Percentiles rank a stretch among this genome's conserved stretches.
Conservation (phyloP, 2,113 vertebrate genomes). For the Brachypteracias leptosomus region DNA sequence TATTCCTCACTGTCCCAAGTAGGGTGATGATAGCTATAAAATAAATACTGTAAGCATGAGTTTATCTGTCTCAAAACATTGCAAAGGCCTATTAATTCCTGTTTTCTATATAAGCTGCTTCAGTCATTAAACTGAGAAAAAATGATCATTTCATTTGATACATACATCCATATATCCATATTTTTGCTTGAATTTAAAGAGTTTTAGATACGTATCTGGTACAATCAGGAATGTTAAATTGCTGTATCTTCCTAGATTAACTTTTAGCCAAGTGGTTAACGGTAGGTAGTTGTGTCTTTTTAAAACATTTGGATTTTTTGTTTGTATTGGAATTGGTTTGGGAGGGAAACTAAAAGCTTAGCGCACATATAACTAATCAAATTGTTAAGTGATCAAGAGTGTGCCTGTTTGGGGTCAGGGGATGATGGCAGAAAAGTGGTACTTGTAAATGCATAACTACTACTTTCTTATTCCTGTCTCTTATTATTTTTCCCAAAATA, state of each 20-base stretch:
- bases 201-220: neutral
- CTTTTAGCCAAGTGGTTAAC: neutral
- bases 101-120: neutral
- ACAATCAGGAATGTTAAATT: neutral
- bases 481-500: neutral
- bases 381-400: neutral
- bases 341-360: neutral
- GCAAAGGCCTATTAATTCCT: neutral
- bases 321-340: fast-evolving
- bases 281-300: neutral
- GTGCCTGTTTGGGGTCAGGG: neutral
- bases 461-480: neutral
- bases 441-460: neutral
- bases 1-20: neutral
- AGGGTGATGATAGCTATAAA: neutral
- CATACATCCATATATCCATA: neutral
- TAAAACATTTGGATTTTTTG: neutral
- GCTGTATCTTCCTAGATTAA: neutral
- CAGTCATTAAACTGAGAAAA: neutral
- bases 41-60: neutral
- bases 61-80: neutral
- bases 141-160: neutral
- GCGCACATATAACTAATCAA: neutral
- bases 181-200: neutral
- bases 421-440: neutral